A percentile compares a stretch with the other conserved stretches of the same genome.
phyloP scores from a whole-genome alignment of 1,140 invertebrate species.

The Drosophila mayri region DNA sequence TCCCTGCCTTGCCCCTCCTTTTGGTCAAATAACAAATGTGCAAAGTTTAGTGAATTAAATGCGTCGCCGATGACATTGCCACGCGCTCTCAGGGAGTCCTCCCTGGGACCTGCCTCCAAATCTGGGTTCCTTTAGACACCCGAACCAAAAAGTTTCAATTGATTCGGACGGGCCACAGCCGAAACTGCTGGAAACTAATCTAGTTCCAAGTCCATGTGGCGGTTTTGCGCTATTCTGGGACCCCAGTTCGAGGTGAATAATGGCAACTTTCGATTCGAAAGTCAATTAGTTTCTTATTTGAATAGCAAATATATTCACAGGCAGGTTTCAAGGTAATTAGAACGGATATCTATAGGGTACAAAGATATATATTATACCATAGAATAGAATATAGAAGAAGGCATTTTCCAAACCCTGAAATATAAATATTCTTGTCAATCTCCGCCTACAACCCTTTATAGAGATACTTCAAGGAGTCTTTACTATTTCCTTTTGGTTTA shows the following conservation, averaged over 20 bases:
- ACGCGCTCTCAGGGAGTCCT: constrained; percentile 18
- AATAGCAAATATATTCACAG: not conserved
- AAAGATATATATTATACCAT: not conserved
- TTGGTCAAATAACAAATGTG: constrained; percentile 65
- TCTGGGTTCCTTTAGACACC: constrained; percentile 1
- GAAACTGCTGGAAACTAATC: constrained; percentile 34
- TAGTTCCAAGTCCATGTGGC: constrained; percentile 2
- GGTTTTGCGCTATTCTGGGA: not conserved
- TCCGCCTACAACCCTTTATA: no score
- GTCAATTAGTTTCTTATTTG: not conserved
- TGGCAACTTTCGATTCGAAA: not conserved
- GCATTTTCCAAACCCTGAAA: no score
- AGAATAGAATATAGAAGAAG: no score
- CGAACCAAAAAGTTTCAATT: constrained; percentile 21
- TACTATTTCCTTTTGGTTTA: no score
- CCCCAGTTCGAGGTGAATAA: not conserved
- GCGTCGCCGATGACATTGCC: constrained; percentile 44
- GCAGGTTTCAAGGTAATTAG: not conserved
- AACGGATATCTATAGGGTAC: not conserved
- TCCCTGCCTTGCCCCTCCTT: not conserved
- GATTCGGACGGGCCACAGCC: constrained; percentile 16
- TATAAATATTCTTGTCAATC: no score
- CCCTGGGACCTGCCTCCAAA: not conserved
- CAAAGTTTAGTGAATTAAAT: constrained; percentile 77
- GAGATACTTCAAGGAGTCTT: no score